Evolutionary conservation across 2,797 vertebrate genomes (phyloP).

Genomic region (Alauda arvensis): DNA sequence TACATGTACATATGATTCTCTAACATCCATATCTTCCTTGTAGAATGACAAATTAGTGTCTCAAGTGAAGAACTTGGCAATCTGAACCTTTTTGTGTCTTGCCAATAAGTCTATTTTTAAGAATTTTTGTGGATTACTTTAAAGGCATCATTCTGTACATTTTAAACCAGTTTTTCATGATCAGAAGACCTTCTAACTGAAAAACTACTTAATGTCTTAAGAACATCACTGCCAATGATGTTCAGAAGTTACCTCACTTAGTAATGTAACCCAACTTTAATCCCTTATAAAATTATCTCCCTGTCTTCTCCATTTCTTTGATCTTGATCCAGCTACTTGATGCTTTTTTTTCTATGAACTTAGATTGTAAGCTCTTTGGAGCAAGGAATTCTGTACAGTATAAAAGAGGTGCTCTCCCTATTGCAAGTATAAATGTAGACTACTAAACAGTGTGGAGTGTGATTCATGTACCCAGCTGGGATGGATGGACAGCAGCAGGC

Average conservation of each 20-base stretch:
- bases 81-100: background rate
- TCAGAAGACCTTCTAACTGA: background rate
- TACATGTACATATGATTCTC: background rate
- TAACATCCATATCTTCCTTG: background rate
- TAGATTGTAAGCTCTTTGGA: conserved; percentile 50
- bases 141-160: background rate
- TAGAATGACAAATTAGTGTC: background rate
- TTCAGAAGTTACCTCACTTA: conserved; percentile 35
- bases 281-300: background rate
- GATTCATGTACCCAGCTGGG: background rate
- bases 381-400: background rate
- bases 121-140: background rate
- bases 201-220: conserved; percentile 22
- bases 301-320: background rate
- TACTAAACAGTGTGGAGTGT: background rate
- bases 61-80: background rate
- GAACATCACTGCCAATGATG: background rate
- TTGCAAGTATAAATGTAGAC: background rate
- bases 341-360: conserved; percentile 2
- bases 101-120: background rate
- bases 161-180: background rate
- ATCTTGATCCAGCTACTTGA: background rate
- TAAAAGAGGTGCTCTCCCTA: background rate
- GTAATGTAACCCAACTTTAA: background rate
- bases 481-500: background rate